Evolutionary conservation across 2,888 invertebrate species (phyloP).

Genomic region (Tachina fera): DNA sequence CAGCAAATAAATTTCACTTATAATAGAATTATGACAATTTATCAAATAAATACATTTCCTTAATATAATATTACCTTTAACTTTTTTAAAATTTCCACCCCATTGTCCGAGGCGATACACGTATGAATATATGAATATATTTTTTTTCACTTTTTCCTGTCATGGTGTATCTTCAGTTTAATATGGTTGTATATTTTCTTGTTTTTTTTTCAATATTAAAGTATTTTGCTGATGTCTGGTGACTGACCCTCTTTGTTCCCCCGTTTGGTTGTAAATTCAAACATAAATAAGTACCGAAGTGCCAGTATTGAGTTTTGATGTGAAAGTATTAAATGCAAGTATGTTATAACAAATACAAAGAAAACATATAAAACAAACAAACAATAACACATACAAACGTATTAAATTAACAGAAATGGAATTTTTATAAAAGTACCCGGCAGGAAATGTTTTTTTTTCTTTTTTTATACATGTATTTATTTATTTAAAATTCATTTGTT

Average conservation of each 20-base stretch:
- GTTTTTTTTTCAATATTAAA: slow-evolving; percentile 35
- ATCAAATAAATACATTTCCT: too few relatives aligned
- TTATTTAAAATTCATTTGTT: too few relatives aligned
- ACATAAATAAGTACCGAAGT: neutral
- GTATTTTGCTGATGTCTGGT: slow-evolving; percentile 60
- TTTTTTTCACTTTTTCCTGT: slow-evolving; percentile 42
- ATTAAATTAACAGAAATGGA: slow-evolving; percentile 51
- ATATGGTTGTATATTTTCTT: neutral
- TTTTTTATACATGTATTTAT: too few relatives aligned
- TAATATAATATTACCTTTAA: too few relatives aligned
- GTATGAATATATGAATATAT: neutral
- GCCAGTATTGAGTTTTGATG: slow-evolving; percentile 37
- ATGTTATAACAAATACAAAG: neutral
- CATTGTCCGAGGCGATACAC: neutral
- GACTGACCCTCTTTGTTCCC: slow-evolving; percentile 60
- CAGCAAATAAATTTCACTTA: too few relatives aligned
- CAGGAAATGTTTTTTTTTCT: too few relatives aligned
- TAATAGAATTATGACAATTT: too few relatives aligned
- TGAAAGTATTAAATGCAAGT: slow-evolving; percentile 48
- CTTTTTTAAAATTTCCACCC: neutral
- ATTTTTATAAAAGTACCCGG: slow-evolving; percentile 28
- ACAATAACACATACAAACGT: neutral
- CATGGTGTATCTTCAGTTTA: slow-evolving; percentile 4
- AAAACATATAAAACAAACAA: slow-evolving; percentile 10
- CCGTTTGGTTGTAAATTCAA: slow-evolving; percentile 25